phyloP scores from a whole-genome alignment of 2,888 invertebrate genomes.

The Agriopis aurantiaria region DNA sequence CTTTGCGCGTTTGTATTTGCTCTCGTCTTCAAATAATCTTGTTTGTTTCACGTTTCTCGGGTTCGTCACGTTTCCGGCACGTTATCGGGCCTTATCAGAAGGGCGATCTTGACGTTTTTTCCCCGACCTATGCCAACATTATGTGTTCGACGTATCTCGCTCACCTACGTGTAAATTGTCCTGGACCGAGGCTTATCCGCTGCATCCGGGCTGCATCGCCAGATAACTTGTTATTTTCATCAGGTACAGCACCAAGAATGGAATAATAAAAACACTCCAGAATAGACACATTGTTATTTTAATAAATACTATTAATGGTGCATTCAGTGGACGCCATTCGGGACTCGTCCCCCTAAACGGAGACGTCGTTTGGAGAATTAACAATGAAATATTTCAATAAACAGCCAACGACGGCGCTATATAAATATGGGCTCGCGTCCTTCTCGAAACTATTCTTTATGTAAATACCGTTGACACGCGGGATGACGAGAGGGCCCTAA shows the following conservation, averaged over 20 bases:
- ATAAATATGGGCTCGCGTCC: constrained; percentile 79
- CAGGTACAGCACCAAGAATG: constrained; percentile 54
- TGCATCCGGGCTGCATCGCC: constrained; percentile 63
- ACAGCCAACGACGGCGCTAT: constrained; percentile 72
- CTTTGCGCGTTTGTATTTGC: constrained; percentile 26
- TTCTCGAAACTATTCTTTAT: constrained; percentile 81
- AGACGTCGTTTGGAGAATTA: constrained; percentile 77
- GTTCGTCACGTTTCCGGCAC: constrained; percentile 60
- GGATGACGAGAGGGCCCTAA: constrained; percentile 78
- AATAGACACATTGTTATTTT: constrained; percentile 74
- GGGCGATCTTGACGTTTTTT: constrained; percentile 64
- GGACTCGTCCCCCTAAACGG: constrained; percentile 68
- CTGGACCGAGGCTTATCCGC: constrained; percentile 69
- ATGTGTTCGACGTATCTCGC: constrained; percentile 62
- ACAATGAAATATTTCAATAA: constrained; percentile 86
- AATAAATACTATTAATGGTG: constrained; percentile 80
- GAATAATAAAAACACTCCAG: constrained; percentile 60
- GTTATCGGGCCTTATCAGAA: constrained; percentile 69
- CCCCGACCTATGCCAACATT: constrained; percentile 78
- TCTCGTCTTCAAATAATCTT: constrained; percentile 30
- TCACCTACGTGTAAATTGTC: constrained; percentile 76
- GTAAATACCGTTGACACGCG: constrained; percentile 79
- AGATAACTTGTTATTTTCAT: constrained; percentile 61
- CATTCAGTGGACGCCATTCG: constrained; percentile 70
- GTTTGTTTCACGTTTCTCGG: constrained; percentile 39